These are phyloP conservation scores for Acleris laterana DNA, from an alignment of 2,888 invertebrate species.

Conservation along the genomic window DNA sequence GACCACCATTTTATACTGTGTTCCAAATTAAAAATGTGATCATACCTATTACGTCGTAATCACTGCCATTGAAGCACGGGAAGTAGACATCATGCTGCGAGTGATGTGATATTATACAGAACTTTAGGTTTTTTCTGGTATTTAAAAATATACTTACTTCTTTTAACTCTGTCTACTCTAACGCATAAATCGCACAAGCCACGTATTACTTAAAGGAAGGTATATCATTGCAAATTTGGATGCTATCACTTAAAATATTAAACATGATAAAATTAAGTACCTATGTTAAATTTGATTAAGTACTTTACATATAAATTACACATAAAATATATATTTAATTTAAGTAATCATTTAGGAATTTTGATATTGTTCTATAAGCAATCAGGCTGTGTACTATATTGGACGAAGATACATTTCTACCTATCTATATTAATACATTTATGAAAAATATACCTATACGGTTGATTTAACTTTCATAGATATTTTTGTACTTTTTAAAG, in stretches of 20 bases:
- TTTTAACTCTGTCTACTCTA: slow-evolving; percentile 6
- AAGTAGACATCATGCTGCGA: too few relatives aligned
- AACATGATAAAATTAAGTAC: too few relatives aligned
- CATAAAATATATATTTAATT: too few relatives aligned
- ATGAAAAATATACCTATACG: slow-evolving; percentile 20
- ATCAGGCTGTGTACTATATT: neutral
- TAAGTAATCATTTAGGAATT: too few relatives aligned
- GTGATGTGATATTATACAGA: neutral
- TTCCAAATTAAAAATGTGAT: too few relatives aligned
- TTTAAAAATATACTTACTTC: neutral
- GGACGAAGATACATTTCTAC: neutral
- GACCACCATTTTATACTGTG: too few relatives aligned
- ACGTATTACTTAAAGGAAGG: neutral
- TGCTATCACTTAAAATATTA: neutral
- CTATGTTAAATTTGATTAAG: too few relatives aligned
- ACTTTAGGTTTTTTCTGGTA: neutral
- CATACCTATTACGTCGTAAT: too few relatives aligned
- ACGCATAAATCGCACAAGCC: slow-evolving; percentile 9
- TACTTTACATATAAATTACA: too few relatives aligned
- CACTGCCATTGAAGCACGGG: too few relatives aligned
- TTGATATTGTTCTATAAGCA: neutral
- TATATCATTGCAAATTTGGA: neutral
- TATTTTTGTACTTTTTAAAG: too few relatives aligned
- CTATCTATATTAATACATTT: neutral
- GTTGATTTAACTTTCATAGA: too few relatives aligned